Evolutionary conservation across 2,113 vertebrate genomes (phyloP), one percentile per base, ranked within the genome.

Genomic region (Chloebia gouldiae): DNA sequence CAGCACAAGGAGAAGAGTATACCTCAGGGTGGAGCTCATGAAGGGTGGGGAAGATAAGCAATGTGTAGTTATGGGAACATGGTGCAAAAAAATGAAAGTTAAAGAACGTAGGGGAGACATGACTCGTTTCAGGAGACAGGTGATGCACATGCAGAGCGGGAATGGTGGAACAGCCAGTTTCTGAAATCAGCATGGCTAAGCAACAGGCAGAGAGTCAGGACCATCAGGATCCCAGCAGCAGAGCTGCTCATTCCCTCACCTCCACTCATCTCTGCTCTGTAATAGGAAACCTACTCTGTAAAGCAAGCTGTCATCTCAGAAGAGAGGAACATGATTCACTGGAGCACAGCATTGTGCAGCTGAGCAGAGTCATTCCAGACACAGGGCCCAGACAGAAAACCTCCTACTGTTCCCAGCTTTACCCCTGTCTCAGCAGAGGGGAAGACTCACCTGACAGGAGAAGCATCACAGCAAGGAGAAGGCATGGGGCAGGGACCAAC

Each of bases 81-180:
- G 11, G 23, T 11, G 30, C 27, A 23, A 72, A 23, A 72, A 19
- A 66, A 33, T 2, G 2, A 15, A 65, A 86, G 19, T 18, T 31
- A 53, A 51, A 75, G 30, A 31, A 68, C 65, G 56, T 1, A 50
- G 7, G 19, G 57, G 51, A 88, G n/a, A 75, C 0, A 0, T 18
- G 56, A 44, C 33, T 63, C 8, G 39, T 64, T 64, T 64, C 63
- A 37, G 44, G 65, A 86, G 25, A 59, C 63, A 59, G 37, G 16
- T 9, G 27, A 51, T 8, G 13, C 17, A 37, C 13, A 15, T 7
- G 40, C 16, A 27, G 5, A 31, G 31, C 1, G 0, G 40, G 11
- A 66, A 80, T 57, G 44, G 53, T 33, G 27, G 20, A 83, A n/a
- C 7, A 54, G 10, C 10, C 45, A 17, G 21, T 7, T 88, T 76